Evolutionary conservation across 2,113 vertebrate species (phyloP).

Genomic region (Alligator sinensis): DNA sequence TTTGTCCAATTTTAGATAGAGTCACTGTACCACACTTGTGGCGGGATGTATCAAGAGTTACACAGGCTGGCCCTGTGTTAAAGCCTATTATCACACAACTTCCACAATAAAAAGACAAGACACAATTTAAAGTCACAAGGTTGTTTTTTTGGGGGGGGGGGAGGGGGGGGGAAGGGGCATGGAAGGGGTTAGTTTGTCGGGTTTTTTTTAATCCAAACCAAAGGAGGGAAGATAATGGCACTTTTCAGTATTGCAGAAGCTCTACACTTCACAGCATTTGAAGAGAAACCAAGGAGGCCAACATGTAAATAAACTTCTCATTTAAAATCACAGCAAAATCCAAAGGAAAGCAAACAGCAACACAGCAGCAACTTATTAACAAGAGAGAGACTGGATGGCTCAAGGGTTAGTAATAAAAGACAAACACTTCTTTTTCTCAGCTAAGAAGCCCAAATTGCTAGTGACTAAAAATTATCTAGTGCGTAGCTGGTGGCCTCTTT

Average conservation of each 20-base stretch:
- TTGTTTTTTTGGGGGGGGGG: not conserved
- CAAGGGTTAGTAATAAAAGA: not conserved
- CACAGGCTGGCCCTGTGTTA: not conserved
- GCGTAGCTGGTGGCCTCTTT: not conserved
- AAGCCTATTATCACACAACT: not conserved
- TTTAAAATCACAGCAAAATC: slow-evolving; percentile 1
- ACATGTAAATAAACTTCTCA: slow-evolving; percentile 1
- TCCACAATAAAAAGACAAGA: not conserved
- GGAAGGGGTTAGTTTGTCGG: no score
- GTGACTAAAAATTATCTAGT: not conserved
- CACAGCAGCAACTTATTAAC: not conserved
- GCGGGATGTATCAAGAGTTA: not conserved
- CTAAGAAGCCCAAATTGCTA: not conserved
- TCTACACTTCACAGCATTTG: not conserved
- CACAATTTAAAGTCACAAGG: not conserved
- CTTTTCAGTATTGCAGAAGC: not conserved
- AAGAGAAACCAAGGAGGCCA: fast-evolving
- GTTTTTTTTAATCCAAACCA: not conserved
- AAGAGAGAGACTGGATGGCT: not conserved
- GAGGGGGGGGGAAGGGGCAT: no score
- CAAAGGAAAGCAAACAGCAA: not conserved
- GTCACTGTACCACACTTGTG: not conserved
- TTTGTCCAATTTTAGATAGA: not conserved
- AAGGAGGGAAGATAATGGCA: not conserved
- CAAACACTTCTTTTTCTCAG: not conserved